Evolutionary conservation across 2,113 vertebrate genomes (phyloP).

Genomic region (Damaliscus lunatus): DNA sequence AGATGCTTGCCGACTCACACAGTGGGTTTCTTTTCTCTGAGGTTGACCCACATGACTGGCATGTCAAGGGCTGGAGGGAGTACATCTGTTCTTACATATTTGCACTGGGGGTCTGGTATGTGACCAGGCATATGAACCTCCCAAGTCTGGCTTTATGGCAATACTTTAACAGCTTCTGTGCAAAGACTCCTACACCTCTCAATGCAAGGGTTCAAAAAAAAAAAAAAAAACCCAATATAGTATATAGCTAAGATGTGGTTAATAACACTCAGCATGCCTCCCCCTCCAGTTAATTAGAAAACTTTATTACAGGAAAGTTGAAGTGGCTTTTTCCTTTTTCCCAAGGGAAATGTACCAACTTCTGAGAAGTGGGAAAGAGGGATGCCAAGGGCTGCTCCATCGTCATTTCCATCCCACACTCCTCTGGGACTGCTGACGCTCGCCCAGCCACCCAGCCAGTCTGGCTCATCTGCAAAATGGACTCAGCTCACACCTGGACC

Average conservation of each 20-base stretch:
- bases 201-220: background rate
- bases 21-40: background rate
- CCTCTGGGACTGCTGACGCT: background rate
- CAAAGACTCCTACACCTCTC: slow-evolving; percentile 24
- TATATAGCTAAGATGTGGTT: background rate
- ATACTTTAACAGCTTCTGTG: slow-evolving; percentile 41
- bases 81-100: background rate
- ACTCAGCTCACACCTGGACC: background rate
- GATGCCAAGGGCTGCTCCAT: slow-evolving; percentile 31
- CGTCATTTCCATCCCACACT: background rate
- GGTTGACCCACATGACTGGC: background rate
- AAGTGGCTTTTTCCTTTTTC: slow-evolving; percentile 44
- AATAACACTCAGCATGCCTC: slow-evolving; percentile 44
- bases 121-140: background rate
- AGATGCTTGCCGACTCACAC: background rate
- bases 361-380: background rate
- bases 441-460: fast-evolving
- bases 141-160: background rate
- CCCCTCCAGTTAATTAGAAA: slow-evolving; percentile 65
- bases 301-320: slow-evolving; percentile 58
- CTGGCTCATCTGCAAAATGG: background rate
- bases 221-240: background rate
- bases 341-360: slow-evolving; percentile 47
- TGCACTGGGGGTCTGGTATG: background rate
- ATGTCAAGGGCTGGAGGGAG: background rate